Evolutionary conservation across 2,113 vertebrate species (phyloP).

Genomic region (Seriola quinqueradiata): DNA sequence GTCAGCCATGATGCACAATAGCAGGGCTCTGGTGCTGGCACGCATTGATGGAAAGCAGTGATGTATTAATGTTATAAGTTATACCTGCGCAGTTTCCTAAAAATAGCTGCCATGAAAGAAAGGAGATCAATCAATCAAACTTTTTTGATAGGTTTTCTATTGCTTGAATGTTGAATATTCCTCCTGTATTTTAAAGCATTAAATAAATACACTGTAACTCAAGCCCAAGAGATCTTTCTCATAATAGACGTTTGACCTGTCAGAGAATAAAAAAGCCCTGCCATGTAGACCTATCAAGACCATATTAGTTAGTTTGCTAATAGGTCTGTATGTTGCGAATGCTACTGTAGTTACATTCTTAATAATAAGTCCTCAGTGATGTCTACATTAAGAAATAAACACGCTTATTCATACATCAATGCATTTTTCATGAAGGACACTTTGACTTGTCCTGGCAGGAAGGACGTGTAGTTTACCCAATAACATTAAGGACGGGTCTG

Average conservation of each 20-base stretch:
- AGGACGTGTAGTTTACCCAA: background rate
- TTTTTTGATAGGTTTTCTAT: background rate
- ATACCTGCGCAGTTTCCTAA: background rate
- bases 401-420: background rate
- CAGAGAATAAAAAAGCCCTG: background rate
- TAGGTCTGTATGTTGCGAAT: background rate
- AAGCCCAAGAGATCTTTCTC: background rate
- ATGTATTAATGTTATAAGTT: background rate
- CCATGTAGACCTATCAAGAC: too few species aligned
- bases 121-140: background rate
- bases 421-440: background rate
- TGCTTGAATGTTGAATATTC: background rate
- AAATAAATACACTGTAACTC: background rate
- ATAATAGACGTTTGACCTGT: background rate
- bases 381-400: background rate
- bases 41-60: background rate
- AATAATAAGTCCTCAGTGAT: background rate
- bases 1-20: background rate
- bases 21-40: background rate
- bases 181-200: background rate
- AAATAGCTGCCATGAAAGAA: background rate
- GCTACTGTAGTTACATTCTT: background rate
- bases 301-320: too few species aligned
- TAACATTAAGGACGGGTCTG: constrained; percentile 18
- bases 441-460: background rate